phyloP scores from a whole-genome alignment of 2,113 vertebrate genomes.

The Turnix velox region DNA sequence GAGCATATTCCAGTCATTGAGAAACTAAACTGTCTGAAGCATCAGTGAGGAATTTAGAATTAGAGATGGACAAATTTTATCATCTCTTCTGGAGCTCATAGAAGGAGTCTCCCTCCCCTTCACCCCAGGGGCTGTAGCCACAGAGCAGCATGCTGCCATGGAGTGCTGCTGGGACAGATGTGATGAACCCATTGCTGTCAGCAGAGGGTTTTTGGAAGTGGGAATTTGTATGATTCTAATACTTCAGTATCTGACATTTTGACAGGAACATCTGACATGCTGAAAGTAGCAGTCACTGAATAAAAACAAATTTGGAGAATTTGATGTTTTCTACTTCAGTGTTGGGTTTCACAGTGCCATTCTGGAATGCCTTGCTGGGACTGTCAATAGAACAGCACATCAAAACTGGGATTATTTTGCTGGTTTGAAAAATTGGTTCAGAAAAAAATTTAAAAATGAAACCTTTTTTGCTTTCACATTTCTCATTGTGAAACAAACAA shows the following conservation, averaged over 20 bases:
- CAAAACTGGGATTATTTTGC: not conserved
- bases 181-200: not conserved
- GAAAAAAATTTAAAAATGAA: not conserved
- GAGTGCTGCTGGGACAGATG: not conserved
- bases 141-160: not conserved
- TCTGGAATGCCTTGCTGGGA: not conserved
- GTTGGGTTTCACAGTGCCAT: not conserved
- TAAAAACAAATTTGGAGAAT: not conserved
- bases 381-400: not conserved
- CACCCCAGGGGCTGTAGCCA: not conserved
- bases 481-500: not conserved
- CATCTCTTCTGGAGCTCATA: not conserved
- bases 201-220: not conserved
- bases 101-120: not conserved
- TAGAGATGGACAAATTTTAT: not conserved
- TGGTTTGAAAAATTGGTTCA: not conserved
- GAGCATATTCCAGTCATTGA: fast-evolving
- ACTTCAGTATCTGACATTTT: not conserved
- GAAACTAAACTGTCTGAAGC: not conserved
- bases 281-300: not conserved
- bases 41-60: fast-evolving
- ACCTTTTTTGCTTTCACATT: not conserved
- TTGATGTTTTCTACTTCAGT: not conserved
- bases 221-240: not conserved
- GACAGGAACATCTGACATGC: not conserved